Base-by-base conservation (phyloP, 2,113 vertebrate species). In the Astur gentilis region DNA sequence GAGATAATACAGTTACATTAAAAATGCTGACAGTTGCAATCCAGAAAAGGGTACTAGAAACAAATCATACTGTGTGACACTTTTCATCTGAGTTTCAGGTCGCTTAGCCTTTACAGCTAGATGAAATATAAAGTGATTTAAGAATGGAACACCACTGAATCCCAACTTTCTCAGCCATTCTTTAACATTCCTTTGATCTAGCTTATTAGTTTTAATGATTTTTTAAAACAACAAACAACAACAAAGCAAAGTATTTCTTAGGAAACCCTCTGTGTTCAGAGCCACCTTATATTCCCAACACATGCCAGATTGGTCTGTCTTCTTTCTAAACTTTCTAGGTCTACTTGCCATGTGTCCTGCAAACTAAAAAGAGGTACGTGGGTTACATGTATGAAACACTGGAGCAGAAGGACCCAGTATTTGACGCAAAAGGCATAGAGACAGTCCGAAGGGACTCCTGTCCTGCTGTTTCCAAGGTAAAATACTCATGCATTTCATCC, bases 291-390 rank as follows among this genome's bases (percentile, higher is more conserved):
- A 49, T 42, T 94, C 27, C 49, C 10, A 78, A 10, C 38, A 22
- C 26, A 15, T 38, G 38, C 64, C 60, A 88, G 10, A 96, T 13
- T 85, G 62, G 8, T 4, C 34, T 67, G 2, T 87, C 83, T 96
- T 90, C 89, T 72, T 97, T 94, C 47, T 87, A 62, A 96, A 82
- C 34, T 26, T 90, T 92, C 22, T 96, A 99, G 99, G 99, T 99
- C 32, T 99, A 99, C 98, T 98, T 99, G 92, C 99, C 99, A 15
- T 99, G 99, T 95, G 98, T 99, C 89, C 98, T 99, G 78, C 99
- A 99, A 98, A 99, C 99, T 31, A 99, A 99, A 90, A 99, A 99
- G 97, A 99, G 99, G 31, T 99, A 99, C 2, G 99, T 99, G 93
- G 99, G 99, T 92, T 99, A 99, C 94, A 99, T 99, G 99, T 99